A percentile compares a stretch with the other conserved stretches of the same genome.
Evolutionary conservation across 2,113 vertebrate genomes (phyloP).

Genomic region (Phoxinus phoxinus): DNA sequence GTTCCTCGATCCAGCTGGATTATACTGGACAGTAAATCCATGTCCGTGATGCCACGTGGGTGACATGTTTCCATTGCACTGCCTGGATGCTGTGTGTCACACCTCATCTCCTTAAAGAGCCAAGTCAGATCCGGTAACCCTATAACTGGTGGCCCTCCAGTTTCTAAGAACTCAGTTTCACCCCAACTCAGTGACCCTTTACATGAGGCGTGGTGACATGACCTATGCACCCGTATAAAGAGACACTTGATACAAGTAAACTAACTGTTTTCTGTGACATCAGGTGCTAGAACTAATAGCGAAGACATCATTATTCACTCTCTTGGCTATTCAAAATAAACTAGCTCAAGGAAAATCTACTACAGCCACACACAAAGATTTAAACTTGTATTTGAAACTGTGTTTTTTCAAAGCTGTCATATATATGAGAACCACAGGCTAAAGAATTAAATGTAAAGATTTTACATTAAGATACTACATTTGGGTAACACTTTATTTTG

Average conservation of each 20-base stretch:
- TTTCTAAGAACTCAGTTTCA: background rate
- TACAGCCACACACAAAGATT: background rate
- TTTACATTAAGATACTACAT: background rate
- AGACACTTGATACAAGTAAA: background rate
- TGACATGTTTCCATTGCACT: conserved; percentile 54
- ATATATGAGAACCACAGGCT: no score
- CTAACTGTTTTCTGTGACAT: background rate
- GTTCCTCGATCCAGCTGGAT: conserved; percentile 24
- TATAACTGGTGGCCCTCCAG: background rate
- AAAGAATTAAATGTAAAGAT: background rate
- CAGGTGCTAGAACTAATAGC: no score
- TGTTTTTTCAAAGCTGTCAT: background rate
- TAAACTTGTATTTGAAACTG: background rate
- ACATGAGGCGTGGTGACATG: background rate
- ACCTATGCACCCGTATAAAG: background rate
- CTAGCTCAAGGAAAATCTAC: background rate
- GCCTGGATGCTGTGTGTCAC: conserved; percentile 25
- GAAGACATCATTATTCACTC: background rate
- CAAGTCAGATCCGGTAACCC: background rate
- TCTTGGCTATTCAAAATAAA: background rate
- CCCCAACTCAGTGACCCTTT: background rate
- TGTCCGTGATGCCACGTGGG: conserved; percentile 56
- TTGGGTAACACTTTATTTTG: background rate
- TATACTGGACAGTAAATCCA: conserved; percentile 26
- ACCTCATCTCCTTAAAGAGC: conserved; percentile 27